Base-by-base conservation (phyloP, 2,797 vertebrate genomes). In the Gila robusta region DNA sequence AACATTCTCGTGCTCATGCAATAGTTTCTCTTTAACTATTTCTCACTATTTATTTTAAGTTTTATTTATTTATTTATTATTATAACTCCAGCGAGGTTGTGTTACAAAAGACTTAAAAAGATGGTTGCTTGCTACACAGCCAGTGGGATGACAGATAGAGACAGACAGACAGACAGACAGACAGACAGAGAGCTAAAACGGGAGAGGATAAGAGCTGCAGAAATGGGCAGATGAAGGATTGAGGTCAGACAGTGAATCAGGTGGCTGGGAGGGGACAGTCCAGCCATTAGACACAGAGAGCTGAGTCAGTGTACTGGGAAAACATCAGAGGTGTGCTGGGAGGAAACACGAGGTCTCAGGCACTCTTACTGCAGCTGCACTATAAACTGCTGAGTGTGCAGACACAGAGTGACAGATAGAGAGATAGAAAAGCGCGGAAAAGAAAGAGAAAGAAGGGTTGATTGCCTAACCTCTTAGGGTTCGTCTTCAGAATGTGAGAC, bases 351-450 rank as follows among this genome's bases (percentile, higher is more conserved):
- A 76, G 56, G 66, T 28, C 64, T 67, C 52, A 66, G 19, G 72
- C 72, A 5, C 16, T 39, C 82, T 88, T 83, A 86, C 76, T 76
- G 83, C 85, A 86, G 77, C 69, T 81, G 72, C 32, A 56, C 59
- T 69, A 73, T 52, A 49, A 59, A 88, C 84, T 89, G 86, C 89
- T 88, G 84, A 90, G 71, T 71, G 23, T 32, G 85, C 90, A 83
- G 44, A 82, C 14, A 76, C 39, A 74, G 16, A 44, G 39, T 39
- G 2, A 52, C 14, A 71, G 49, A 83, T 16, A 79, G 49, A 64
- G 39, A 66, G 23, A 67, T 35, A 64, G 54, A 41, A 47, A 66
- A 54, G 79, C 56, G 32, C 39, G 67, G 3, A 80, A 64, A 41
- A n/a, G 12, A 44, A 41, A 37, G 11, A 56, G 79, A 52, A 71